A percentile compares a stretch with the other conserved stretches of the same genome.
These are phyloP conservation scores for Meloidogyne chitwoodi DNA, from an alignment of 1,140 invertebrate genomes.

Conservation along the genomic window DNA sequence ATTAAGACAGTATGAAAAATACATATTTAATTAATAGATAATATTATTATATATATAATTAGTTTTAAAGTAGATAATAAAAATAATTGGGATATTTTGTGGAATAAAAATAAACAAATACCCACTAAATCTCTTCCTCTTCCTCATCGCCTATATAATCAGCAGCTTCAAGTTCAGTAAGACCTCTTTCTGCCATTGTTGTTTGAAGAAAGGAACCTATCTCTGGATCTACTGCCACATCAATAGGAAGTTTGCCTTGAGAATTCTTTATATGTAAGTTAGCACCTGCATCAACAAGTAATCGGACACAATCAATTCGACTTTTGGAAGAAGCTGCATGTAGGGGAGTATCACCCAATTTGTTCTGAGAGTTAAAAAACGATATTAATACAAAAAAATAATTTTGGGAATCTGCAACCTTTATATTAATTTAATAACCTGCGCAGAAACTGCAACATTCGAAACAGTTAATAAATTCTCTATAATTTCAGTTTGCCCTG, in stretches of 20 bases:
- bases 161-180: background rate
- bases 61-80: no score
- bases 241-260: conserved; percentile 64
- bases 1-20: no score
- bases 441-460: conserved; percentile 62
- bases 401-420: background rate
- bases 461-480: conserved; percentile 54
- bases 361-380: no score
- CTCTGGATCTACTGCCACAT: conserved; percentile 64
- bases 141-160: conserved; percentile 27
- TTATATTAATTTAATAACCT: conserved; percentile 50
- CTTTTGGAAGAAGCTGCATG: conserved; percentile 65
- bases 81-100: no score
- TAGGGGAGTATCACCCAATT: conserved; percentile 65
- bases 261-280: conserved; percentile 64
- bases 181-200: conserved; percentile 43
- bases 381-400: no score
- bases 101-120: no score
- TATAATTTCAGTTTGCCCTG: conserved; percentile 63
- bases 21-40: no score
- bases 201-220: conserved; percentile 61
- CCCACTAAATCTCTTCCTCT: conserved; percentile 25
- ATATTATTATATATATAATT: no score
- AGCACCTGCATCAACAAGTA: conserved; percentile 62
- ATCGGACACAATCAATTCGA: conserved; percentile 64